Conservation (phyloP, 2,113 vertebrate species). For the Lampris incognitus region DNA sequence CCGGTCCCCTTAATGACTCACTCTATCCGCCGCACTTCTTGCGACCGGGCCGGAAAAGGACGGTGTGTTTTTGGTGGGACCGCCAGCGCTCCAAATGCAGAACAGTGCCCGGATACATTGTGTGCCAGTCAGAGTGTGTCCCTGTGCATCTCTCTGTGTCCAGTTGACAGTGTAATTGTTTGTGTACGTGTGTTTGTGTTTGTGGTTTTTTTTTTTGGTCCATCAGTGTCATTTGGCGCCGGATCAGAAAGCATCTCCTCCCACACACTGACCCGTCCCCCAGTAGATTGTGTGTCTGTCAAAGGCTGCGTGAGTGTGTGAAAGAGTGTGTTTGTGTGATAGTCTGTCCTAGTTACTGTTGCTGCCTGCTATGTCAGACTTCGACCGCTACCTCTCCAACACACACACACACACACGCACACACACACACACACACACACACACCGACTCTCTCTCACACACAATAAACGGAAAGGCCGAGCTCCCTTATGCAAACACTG, state of each 20-base stretch:
- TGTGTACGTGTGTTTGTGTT: conserved; percentile 3
- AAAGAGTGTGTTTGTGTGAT: conserved; percentile 12
- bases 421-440: not conserved
- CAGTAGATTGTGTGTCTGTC: conserved; percentile 59
- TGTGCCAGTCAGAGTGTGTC: conserved; percentile 3
- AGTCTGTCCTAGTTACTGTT: conserved; percentile 65
- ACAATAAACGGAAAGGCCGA: conserved; percentile 84
- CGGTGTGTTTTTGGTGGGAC: conserved; percentile 9
- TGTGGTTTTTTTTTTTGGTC: conserved; percentile 7
- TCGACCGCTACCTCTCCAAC: conserved; percentile 20
- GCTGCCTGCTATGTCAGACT: conserved; percentile 56
- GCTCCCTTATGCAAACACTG: conserved; percentile 73
- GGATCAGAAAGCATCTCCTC: conserved; percentile 10
- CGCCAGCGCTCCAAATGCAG: not conserved
- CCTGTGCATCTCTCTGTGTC: not conserved
- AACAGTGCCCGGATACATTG: conserved; percentile 8
- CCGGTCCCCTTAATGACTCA: conserved; percentile 12
- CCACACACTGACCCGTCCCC: conserved; percentile 37
- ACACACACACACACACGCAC: not conserved
- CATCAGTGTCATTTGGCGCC: conserved; percentile 10
- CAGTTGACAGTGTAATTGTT: not conserved
- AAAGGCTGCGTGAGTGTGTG: conserved; percentile 24
- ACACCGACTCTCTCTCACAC: conserved; percentile 32
- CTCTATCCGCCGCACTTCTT: conserved; percentile 40
- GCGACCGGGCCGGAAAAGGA: conserved; percentile 38